Percentiles rank a stretch among this genome's conserved stretches.
These are phyloP conservation scores for Tupiocoris notatus DNA, from an alignment of 2,888 invertebrate species.

Conservation along the genomic window DNA sequence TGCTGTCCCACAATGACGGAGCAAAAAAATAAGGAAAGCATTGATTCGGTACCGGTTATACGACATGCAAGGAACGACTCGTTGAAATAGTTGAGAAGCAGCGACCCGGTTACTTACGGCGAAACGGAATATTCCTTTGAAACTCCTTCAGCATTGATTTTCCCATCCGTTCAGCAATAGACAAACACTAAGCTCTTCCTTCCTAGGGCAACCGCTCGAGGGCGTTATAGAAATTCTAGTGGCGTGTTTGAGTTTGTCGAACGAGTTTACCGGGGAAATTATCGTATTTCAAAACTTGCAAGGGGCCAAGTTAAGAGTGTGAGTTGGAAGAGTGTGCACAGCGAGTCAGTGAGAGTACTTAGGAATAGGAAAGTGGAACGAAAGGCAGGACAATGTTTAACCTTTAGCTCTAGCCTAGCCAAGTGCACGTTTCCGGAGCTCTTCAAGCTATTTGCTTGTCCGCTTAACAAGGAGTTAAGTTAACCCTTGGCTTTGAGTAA, in stretches of 20 bases:
- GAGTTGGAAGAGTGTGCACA: background rate
- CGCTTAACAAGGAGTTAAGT: background rate
- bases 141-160: background rate
- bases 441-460: background rate
- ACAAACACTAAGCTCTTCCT: background rate
- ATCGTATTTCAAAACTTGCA: slow-evolving; percentile 29
- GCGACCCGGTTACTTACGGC: background rate
- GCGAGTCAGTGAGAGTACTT: background rate
- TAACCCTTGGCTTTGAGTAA: background rate
- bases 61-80: background rate
- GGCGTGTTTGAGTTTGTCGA: slow-evolving; percentile 14
- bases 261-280: slow-evolving; percentile 5
- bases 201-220: background rate
- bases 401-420: background rate
- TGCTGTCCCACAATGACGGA: no score
- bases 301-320: background rate
- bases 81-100: background rate
- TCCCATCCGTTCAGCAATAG: background rate
- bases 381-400: background rate
- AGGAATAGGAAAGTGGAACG: background rate
- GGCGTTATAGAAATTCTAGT: slow-evolving; percentile 3
- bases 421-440: background rate
- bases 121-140: background rate
- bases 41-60: no score
- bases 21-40: no score